Percentiles rank a stretch among this genome's conserved stretches.
Conservation (phyloP, 2,888 invertebrate genomes). For the Amorpha juglandis region DNA sequence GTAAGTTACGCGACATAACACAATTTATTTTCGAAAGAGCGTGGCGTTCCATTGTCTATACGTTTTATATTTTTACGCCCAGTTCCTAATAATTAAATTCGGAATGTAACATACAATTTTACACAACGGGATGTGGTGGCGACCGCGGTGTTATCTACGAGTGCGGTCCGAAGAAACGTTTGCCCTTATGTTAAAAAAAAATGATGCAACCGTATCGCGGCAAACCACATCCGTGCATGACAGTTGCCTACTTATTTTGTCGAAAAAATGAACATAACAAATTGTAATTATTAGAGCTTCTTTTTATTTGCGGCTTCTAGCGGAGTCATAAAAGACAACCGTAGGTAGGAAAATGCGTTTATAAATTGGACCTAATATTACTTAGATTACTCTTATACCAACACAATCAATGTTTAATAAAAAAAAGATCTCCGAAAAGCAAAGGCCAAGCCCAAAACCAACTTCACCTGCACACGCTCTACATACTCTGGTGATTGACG, state of each 20-base stretch:
- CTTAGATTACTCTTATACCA: too few relatives aligned
- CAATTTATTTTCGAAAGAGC: neutral
- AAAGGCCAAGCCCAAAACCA: too few relatives aligned
- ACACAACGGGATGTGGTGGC: conserved; percentile 56
- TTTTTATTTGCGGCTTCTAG: neutral
- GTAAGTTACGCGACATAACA: neutral
- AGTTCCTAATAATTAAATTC: neutral
- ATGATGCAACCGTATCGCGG: conserved; percentile 36
- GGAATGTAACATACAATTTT: conserved; percentile 32
- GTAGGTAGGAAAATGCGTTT: neutral
- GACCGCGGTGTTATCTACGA: conserved; percentile 53
- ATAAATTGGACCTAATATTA: too few relatives aligned
- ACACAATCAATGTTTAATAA: too few relatives aligned
- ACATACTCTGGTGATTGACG: too few relatives aligned
- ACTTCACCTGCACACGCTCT: too few relatives aligned
- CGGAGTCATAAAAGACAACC: neutral
- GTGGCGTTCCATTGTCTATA: neutral
- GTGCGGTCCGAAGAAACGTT: conserved; percentile 40
- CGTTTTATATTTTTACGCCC: neutral
- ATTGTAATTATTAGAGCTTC: conserved; percentile 23
- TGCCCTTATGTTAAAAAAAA: conserved; percentile 30
- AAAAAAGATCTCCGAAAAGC: too few relatives aligned
- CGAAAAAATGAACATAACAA: conserved; percentile 31
- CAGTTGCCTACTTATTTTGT: conserved; percentile 34
- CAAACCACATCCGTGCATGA: conserved; percentile 52